phyloP scores from a whole-genome alignment of 1,140 invertebrate species.

The Phenacoccus solenopsis region DNA sequence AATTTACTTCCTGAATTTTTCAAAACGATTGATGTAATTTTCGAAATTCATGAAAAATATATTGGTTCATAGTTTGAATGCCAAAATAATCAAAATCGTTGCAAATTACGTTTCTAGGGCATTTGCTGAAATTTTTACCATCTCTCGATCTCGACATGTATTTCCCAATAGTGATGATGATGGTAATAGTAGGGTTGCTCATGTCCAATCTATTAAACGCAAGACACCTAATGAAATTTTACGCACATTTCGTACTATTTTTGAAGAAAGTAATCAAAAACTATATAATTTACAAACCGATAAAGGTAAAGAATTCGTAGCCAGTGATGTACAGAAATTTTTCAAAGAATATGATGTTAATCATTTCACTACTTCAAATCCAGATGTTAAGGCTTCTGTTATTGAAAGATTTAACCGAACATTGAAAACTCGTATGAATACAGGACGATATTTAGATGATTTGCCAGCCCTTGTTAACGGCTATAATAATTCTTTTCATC shows the following conservation, averaged over 20 bases:
- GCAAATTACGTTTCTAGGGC: too few species aligned
- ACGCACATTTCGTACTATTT: background rate
- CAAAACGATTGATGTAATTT: too few species aligned
- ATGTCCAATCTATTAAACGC: conserved; percentile 29
- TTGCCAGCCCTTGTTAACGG: conserved; percentile 18
- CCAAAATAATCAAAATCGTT: too few species aligned
- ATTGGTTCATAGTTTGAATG: too few species aligned
- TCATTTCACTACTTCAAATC: conserved; percentile 32
- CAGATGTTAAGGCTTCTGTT: conserved; percentile 33
- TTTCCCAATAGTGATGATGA: too few species aligned
- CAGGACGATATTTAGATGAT: background rate
- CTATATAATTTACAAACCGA: conserved; percentile 3
- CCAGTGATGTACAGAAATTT: conserved; percentile 25
- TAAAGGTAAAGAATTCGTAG: conserved; percentile 29
- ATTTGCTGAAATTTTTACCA: too few species aligned
- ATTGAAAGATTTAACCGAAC: conserved; percentile 36
- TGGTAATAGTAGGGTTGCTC: conserved; percentile 31
- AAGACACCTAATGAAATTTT: conserved; percentile 27
- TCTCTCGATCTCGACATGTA: too few species aligned
- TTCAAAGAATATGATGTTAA: conserved; percentile 29
- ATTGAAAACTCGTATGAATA: conserved; percentile 34
- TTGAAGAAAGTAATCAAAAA: background rate
- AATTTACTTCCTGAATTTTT: too few species aligned
- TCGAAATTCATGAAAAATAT: too few species aligned
- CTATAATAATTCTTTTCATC: conserved; percentile 32